Conservation (phyloP, 2,797 vertebrate species). For the Ataeniobius toweri region DNA sequence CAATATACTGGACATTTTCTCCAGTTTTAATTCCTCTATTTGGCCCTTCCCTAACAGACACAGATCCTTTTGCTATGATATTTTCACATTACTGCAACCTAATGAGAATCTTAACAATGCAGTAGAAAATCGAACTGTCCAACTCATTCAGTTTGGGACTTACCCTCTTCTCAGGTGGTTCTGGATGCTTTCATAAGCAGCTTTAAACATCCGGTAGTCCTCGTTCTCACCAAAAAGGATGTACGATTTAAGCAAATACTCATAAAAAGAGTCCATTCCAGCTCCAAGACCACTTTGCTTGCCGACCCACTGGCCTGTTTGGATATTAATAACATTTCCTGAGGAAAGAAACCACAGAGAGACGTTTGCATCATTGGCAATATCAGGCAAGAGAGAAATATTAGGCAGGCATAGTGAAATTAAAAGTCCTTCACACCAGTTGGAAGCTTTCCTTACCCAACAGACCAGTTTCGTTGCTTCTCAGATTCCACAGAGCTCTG, state of each 20-base stretch:
- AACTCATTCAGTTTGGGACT: slow-evolving; percentile 46
- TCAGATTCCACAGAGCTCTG: slow-evolving; percentile 92
- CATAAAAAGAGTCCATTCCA: slow-evolving; percentile 96
- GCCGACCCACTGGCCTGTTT: slow-evolving; percentile 96
- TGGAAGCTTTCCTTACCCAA: slow-evolving; percentile 78
- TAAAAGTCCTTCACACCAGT: background rate
- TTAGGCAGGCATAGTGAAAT: background rate
- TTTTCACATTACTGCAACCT: background rate
- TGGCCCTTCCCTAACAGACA: background rate
- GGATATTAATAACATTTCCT: slow-evolving; percentile 98
- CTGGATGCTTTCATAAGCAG: slow-evolving; percentile 92
- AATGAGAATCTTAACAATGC: background rate
- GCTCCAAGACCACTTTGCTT: slow-evolving; percentile 97
- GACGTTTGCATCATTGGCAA: background rate
- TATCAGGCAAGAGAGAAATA: background rate
- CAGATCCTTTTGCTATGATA: background rate
- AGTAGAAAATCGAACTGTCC: background rate
- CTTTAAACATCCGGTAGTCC: slow-evolving; percentile 94
- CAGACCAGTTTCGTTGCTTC: slow-evolving; percentile 93
- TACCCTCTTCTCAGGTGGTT: slow-evolving; percentile 95
- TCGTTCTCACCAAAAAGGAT: slow-evolving; percentile 97
- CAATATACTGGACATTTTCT: background rate
- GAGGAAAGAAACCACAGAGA: slow-evolving; percentile 22
- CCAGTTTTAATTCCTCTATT: background rate
- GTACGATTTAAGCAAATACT: slow-evolving; percentile 97